phyloP scores from a whole-genome alignment of 2,113 vertebrate species.

The Semnornis frantzii region DNA sequence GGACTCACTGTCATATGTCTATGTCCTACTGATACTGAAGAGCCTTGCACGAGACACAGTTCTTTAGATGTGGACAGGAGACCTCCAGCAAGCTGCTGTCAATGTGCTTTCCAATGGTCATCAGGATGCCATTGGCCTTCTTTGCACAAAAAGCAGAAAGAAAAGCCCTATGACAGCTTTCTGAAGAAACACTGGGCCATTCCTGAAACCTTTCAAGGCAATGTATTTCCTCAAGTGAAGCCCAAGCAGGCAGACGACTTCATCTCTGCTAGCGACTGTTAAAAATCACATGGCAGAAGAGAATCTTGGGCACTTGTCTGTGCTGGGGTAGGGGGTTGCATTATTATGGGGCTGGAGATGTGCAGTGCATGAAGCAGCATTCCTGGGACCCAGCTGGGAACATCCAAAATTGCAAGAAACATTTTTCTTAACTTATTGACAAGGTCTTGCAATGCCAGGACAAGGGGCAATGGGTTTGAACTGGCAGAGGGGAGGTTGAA shows the following conservation, averaged over 20 bases:
- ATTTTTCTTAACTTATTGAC: not conserved
- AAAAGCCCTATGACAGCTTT: not conserved
- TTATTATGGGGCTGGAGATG: not conserved
- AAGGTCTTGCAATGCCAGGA: no score
- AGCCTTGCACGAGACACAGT: not conserved
- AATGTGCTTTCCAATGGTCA: not conserved
- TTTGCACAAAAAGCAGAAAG: not conserved
- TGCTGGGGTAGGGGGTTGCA: not conserved
- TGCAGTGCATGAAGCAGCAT: not conserved
- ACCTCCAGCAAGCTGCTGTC: not conserved
- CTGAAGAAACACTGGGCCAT: not conserved
- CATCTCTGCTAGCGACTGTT: not conserved
- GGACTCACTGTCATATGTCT: not conserved
- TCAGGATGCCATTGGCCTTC: not conserved
- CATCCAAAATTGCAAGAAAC: not conserved
- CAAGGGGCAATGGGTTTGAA: no score
- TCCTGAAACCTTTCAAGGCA: not conserved
- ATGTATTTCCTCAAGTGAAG: not conserved
- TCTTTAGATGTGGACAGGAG: not conserved
- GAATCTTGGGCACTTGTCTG: not conserved
- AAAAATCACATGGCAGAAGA: not conserved
- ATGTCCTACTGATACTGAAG: not conserved
- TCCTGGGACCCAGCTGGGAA: not conserved
- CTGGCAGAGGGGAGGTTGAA: no score
- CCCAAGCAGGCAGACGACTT: not conserved